Evolutionary conservation across 2,797 vertebrate species (phyloP).

Genomic region (Discoglossus pictus): DNA sequence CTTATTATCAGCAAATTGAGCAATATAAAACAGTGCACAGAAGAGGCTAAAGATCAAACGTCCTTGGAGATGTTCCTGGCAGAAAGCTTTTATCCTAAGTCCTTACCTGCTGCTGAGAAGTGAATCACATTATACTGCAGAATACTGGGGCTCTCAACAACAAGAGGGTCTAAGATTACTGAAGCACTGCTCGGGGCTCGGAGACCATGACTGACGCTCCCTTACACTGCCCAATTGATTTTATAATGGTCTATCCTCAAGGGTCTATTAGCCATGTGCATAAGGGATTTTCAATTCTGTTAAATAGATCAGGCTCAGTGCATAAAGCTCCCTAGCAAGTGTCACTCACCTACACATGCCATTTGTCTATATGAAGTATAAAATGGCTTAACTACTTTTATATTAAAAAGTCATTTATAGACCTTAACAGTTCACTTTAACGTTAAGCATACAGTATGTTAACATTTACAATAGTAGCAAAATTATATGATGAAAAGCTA

Average conservation of each 20-base stretch:
- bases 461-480: too few relatives aligned
- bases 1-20: neutral
- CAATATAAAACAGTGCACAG: neutral
- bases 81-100: neutral
- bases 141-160: neutral
- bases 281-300: conserved; percentile 48
- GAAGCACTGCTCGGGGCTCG: conserved; percentile 9
- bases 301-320: conserved; percentile 29
- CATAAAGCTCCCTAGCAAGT: too few relatives aligned
- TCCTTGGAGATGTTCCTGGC: neutral
- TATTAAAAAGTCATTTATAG: too few relatives aligned
- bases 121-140: neutral
- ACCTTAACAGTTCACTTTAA: too few relatives aligned
- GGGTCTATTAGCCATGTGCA: conserved; percentile 48
- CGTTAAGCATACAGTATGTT: too few relatives aligned
- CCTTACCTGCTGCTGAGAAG: neutral
- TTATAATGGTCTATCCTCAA: conserved; percentile 50
- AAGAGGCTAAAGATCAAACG: neutral
- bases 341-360: too few relatives aligned
- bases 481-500: too few relatives aligned
- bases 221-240: conserved; percentile 28
- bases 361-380: too few relatives aligned
- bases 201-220: conserved; percentile 33
- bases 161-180: conserved; percentile 8
- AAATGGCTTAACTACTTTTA: too few relatives aligned